These are phyloP conservation scores for Cylas formicarius DNA, from an alignment of 1,140 invertebrate genomes.

Conservation along the genomic window DNA sequence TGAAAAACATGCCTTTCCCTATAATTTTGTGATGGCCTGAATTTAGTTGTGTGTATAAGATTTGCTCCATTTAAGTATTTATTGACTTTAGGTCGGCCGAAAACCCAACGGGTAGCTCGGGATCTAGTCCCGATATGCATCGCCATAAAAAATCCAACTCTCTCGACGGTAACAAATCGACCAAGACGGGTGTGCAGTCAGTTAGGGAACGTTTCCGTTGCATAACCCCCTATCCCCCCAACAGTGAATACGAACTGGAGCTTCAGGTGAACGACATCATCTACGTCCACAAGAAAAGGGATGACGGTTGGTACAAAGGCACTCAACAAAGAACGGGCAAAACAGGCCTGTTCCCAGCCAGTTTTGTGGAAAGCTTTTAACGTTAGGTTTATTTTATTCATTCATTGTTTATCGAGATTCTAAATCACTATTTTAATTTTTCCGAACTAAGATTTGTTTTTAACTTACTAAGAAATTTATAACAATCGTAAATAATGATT, in stretches of 20 bases:
- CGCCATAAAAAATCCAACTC: constrained; percentile 75
- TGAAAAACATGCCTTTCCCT: too few species aligned
- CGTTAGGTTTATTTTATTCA: constrained; percentile 26
- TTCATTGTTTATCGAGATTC: too few species aligned
- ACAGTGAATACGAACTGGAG: constrained; percentile 86
- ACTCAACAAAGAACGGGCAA: constrained; percentile 82
- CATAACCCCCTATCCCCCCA: constrained; percentile 90
- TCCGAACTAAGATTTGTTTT: too few species aligned
- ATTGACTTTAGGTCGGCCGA: constrained; percentile 31
- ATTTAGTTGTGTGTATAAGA: too few species aligned
- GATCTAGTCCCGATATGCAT: constrained; percentile 36
- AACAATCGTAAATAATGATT: too few species aligned
- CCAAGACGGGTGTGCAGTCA: constrained; percentile 46
- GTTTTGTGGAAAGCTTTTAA: constrained; percentile 78
- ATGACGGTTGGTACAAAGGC: constrained; percentile 94
- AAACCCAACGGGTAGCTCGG: constrained; percentile 30
- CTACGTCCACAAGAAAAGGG: constrained; percentile 83
- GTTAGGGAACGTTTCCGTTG: constrained; percentile 73
- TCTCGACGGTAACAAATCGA: constrained; percentile 54
- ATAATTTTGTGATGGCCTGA: too few species aligned
- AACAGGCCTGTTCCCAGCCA: constrained; percentile 87
- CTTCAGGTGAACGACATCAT: constrained; percentile 86
- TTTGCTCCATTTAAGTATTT: too few species aligned
- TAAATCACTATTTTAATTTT: too few species aligned
- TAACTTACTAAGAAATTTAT: too few species aligned